Percentiles rank a stretch among this genome's conserved stretches.
Evolutionary conservation across 2,113 vertebrate genomes (phyloP).

Genomic region (Megaceryle torquata): DNA sequence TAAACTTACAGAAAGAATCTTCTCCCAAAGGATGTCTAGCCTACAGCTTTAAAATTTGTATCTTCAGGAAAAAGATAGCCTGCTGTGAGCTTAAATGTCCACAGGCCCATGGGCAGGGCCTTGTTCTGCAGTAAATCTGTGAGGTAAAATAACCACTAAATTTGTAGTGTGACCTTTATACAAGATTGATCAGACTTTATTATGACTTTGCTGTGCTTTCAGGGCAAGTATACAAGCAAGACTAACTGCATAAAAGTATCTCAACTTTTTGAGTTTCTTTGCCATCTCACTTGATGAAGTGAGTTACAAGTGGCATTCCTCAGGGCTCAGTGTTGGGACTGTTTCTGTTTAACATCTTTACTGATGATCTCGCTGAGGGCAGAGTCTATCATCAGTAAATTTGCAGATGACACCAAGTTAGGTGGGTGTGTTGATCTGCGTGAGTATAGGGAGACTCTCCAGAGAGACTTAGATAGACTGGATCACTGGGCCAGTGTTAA

Average conservation of each 20-base stretch:
- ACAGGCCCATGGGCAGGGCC: background rate
- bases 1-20: background rate
- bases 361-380: no score
- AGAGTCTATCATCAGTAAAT: no score
- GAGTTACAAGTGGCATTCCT: no score
- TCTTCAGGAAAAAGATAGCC: background rate
- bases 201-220: background rate
- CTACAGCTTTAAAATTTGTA: background rate
- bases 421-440: no score
- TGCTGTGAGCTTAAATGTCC: background rate
- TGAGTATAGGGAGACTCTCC: no score
- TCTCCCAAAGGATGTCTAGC: background rate
- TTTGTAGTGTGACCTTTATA: background rate
- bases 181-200: background rate
- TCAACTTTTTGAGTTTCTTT: background rate
- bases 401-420: no score
- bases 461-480: no score
- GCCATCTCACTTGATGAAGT: background rate
- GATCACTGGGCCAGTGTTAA: no score
- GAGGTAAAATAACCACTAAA: background rate
- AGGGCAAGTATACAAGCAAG: background rate
- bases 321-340: no score
- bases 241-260: background rate
- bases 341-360: no score
- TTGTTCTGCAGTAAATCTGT: background rate